Evolutionary conservation across 2,888 invertebrate genomes (phyloP).

Genomic region (Callosobruchus maculatus): DNA sequence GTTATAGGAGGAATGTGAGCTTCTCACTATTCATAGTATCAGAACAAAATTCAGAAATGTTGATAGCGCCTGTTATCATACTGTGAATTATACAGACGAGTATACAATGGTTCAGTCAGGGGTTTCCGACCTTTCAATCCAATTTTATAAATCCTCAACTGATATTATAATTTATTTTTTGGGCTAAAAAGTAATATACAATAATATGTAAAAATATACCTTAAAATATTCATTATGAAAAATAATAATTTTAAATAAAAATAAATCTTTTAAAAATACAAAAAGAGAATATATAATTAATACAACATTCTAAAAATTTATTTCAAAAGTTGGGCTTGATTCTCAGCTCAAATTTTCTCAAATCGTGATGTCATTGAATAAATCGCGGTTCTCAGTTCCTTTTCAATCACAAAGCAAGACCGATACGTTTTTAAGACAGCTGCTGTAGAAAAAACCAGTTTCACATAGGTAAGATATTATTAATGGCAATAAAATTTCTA

Average conservation of each 20-base stretch:
- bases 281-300: too few species aligned
- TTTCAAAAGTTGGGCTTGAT: slow-evolving; percentile 1
- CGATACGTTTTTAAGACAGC: slow-evolving; percentile 1
- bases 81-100: too few species aligned
- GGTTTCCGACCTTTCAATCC: background rate
- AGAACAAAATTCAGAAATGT: too few species aligned
- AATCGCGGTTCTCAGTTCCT: slow-evolving; percentile 8
- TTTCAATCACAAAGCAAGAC: slow-evolving; percentile 8
- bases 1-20: too few species aligned
- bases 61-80: too few species aligned
- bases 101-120: too few species aligned
- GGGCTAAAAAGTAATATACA: background rate
- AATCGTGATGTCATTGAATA: slow-evolving; percentile 7
- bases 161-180: background rate
- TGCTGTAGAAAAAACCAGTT: slow-evolving; percentile 5
- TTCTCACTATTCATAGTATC: too few species aligned
- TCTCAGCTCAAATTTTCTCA: slow-evolving; percentile 1
- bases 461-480: slow-evolving; percentile 1
- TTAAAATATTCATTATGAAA: background rate
- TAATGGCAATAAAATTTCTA: background rate
- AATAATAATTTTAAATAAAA: background rate
- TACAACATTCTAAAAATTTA: too few species aligned
- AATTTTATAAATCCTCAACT: too few species aligned
- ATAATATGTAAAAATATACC: background rate
- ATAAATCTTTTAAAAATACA: background rate